A percentile compares a stretch with the other conserved stretches of the same genome.
Evolutionary conservation across 2,888 invertebrate species (phyloP).

Genomic region (Tethea ocularis): DNA sequence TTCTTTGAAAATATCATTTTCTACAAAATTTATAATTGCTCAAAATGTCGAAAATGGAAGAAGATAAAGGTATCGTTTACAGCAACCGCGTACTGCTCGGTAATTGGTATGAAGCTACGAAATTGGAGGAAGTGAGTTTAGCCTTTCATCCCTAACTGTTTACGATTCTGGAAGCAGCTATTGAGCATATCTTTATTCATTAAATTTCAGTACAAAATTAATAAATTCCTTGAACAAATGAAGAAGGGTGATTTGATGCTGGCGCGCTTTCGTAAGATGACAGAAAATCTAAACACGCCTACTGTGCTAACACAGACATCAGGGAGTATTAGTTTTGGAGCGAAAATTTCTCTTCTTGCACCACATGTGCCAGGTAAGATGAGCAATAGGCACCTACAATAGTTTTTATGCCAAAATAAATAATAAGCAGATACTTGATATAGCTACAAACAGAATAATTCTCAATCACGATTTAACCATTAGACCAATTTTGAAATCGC

Average conservation of each 20-base stretch:
- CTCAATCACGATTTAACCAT: no score
- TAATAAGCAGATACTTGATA: no score
- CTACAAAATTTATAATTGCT: not conserved
- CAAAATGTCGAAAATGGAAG: slow-evolving; percentile 49
- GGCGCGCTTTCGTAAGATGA: slow-evolving; percentile 72
- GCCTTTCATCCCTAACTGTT: slow-evolving; percentile 11
- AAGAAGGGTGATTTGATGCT: slow-evolving; percentile 72
- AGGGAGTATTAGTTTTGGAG: slow-evolving; percentile 63
- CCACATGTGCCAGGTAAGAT: slow-evolving; percentile 66
- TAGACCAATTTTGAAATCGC: no score
- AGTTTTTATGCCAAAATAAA: no score
- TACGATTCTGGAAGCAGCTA: not conserved
- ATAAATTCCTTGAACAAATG: slow-evolving; percentile 72
- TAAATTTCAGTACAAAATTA: slow-evolving; percentile 62
- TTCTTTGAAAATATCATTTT: not conserved
- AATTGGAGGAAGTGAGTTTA: slow-evolving; percentile 67
- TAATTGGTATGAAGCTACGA: slow-evolving; percentile 76
- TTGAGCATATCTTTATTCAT: slow-evolving; percentile 7
- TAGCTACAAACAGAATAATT: no score
- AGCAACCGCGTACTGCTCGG: slow-evolving; percentile 69
- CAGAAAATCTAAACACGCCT: slow-evolving; percentile 62
- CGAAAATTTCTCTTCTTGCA: slow-evolving; percentile 64
- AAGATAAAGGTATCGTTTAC: slow-evolving; percentile 71
- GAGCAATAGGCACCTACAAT: no score
- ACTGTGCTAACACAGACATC: slow-evolving; percentile 65